These are phyloP conservation scores for Napeogenes sylphis DNA, from an alignment of 2,888 invertebrate genomes.

Conservation along the genomic window DNA sequence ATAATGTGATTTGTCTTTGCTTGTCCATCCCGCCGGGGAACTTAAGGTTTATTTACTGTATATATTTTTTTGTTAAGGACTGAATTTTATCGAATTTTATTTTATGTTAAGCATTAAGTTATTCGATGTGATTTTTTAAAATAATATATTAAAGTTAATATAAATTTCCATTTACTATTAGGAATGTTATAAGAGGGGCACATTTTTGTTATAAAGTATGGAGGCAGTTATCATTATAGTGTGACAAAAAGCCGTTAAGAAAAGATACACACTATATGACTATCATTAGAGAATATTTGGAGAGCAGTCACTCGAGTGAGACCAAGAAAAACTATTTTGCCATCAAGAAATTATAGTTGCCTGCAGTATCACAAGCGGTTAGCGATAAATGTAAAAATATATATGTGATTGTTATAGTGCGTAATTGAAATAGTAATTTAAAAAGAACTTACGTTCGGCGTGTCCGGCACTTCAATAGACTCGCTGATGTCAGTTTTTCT, in stretches of 20 bases:
- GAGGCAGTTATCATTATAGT: background rate
- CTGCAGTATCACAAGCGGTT: background rate
- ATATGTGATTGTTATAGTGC: background rate
- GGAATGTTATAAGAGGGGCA: no score
- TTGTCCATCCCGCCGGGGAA: no score
- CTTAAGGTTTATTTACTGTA: no score
- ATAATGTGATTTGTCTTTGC: no score
- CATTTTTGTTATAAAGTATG: background rate
- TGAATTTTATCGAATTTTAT: no score
- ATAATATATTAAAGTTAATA: no score
- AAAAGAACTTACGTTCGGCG: slow-evolving; percentile 47
- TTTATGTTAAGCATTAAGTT: no score
- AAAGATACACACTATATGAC: background rate
- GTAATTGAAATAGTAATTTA: slow-evolving; percentile 2
- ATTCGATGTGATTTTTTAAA: no score
- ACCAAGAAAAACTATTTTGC: background rate
- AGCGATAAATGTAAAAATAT: no score
- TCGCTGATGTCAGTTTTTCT: slow-evolving; percentile 53
- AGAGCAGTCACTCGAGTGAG: slow-evolving; percentile 1
- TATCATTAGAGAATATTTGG: slow-evolving; percentile 6
- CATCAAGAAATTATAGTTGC: background rate
- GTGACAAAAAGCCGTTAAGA: background rate
- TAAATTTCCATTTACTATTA: no score
- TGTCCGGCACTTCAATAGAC: slow-evolving; percentile 42
- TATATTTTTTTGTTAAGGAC: no score